phyloP scores from a whole-genome alignment of 2,888 invertebrate genomes.

The Gandaritis pyraliata region DNA sequence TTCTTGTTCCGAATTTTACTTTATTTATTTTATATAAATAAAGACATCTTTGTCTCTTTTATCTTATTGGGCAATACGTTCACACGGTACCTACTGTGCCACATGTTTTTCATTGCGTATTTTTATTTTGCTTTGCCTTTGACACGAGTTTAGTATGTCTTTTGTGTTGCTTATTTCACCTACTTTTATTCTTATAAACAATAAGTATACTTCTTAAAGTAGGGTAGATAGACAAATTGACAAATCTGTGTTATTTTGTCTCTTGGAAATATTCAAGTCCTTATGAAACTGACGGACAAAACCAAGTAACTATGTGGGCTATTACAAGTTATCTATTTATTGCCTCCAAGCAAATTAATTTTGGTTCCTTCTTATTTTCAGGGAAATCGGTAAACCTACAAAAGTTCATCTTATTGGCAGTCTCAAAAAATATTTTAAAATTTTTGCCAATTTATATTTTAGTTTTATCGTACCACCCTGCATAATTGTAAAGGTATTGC shows the following conservation, averaged over 20 bases:
- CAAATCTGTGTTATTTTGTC: no score
- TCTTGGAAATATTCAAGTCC: no score
- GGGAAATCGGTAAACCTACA: no score
- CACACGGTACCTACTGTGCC: slow-evolving; percentile 70
- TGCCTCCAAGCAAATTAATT: no score
- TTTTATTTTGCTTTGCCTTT: slow-evolving; percentile 74
- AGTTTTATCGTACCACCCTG: slow-evolving; percentile 54
- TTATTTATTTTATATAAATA: slow-evolving; percentile 27
- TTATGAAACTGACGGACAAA: no score
- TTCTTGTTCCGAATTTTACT: slow-evolving; percentile 1
- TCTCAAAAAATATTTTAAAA: slow-evolving; percentile 46
- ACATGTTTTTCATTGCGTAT: slow-evolving; percentile 77
- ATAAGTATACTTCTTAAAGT: no score
- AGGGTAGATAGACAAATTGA: no score
- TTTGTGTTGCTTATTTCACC: slow-evolving; percentile 1
- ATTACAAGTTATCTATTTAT: no score
- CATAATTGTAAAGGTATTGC: slow-evolving; percentile 64
- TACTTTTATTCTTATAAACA: not conserved
- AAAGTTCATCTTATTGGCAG: no score
- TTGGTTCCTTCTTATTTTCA: no score
- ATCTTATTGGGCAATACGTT: slow-evolving; percentile 69
- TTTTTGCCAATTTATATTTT: slow-evolving; percentile 38
- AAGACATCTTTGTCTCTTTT: slow-evolving; percentile 59
- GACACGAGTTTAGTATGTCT: slow-evolving; percentile 42
- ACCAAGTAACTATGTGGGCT: no score